phyloP scores from a whole-genome alignment of 2,113 vertebrate species.

The Hippocampus mohnikei region DNA sequence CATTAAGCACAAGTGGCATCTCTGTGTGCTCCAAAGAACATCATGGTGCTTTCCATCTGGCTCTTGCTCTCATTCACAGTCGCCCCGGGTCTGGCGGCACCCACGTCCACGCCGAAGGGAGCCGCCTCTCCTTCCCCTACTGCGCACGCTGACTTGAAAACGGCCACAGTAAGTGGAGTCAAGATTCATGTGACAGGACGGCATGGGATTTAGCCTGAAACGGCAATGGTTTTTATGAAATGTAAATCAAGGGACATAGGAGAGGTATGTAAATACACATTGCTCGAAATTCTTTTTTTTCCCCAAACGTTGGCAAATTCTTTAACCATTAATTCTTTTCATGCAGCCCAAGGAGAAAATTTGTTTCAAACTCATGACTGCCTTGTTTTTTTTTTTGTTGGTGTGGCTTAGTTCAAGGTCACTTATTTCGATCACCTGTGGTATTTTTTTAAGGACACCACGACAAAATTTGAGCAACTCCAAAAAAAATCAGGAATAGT shows the following conservation, averaged over 20 bases:
- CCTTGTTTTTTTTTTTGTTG: not conserved
- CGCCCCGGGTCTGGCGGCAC: constrained; percentile 42
- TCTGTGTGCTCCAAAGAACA: constrained; percentile 39
- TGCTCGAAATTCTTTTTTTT: constrained; percentile 17
- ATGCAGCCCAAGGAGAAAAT: not conserved
- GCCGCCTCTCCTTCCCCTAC: constrained; percentile 36
- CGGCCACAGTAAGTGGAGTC: constrained; percentile 72
- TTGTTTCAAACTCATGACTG: not conserved
- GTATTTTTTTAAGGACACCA: not conserved
- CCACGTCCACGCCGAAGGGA: constrained; percentile 36
- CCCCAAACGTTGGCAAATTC: constrained; percentile 8
- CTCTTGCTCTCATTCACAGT: constrained; percentile 40
- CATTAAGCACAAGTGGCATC: constrained; percentile 61
- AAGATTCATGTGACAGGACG: constrained; percentile 28
- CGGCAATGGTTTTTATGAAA: constrained; percentile 16
- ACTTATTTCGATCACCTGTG: not conserved
- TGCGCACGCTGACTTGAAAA: constrained; percentile 56
- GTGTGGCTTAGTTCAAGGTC: not conserved
- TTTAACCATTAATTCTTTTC: not conserved
- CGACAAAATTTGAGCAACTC: not conserved
- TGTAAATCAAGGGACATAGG: constrained; percentile 7
- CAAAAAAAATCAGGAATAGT: not conserved
- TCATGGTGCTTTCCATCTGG: constrained; percentile 45
- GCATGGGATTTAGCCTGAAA: constrained; percentile 17
- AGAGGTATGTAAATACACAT: constrained; percentile 29